Conservation (phyloP, 2,797 vertebrate genomes). For the Xiphophorus birchmanni region DNA sequence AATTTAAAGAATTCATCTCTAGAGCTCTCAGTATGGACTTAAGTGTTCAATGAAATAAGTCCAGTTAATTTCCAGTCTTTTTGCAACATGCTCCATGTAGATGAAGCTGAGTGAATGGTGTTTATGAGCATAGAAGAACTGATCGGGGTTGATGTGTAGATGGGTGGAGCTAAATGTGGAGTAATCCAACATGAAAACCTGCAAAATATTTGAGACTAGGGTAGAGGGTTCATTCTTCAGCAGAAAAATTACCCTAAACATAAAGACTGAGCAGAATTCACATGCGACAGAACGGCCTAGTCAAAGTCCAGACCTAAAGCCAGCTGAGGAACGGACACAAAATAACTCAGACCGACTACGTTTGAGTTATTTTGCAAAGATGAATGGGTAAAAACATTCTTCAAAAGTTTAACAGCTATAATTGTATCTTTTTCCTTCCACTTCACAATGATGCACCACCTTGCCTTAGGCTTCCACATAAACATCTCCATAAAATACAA, state of each 20-base stretch:
- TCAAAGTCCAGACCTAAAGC: neutral
- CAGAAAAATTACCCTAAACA: neutral
- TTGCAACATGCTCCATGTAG: neutral
- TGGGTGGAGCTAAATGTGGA: neutral
- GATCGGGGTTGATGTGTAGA: neutral
- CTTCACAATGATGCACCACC: neutral
- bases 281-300: neutral
- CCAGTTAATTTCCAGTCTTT: no score
- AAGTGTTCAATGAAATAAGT: no score
- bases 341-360: neutral
- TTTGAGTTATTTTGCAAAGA: neutral
- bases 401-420: neutral
- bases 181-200: neutral
- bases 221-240: neutral
- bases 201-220: neutral
- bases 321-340: neutral
- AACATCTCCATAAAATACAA: neutral
- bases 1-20: no score
- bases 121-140: neutral
- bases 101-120: neutral
- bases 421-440: neutral
- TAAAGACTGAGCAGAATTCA: neutral
- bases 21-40: no score
- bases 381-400: neutral
- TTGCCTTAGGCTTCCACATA: neutral